phyloP scores from a whole-genome alignment of 2,797 vertebrate species.

The Cryptoblepharus egeriae region DNA sequence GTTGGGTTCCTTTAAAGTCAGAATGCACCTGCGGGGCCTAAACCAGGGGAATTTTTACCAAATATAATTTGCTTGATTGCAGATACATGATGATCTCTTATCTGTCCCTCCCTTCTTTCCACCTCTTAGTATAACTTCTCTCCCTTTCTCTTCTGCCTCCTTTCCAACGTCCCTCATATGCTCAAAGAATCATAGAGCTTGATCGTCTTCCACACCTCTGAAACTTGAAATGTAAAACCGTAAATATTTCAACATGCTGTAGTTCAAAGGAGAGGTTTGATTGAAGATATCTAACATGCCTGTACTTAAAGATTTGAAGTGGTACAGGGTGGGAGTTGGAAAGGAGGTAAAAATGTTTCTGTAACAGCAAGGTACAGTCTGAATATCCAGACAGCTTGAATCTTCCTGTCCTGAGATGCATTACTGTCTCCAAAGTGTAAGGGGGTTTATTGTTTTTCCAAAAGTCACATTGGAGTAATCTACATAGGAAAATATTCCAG shows the following conservation, averaged over 20 bases:
- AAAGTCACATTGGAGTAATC: slow-evolving; percentile 33
- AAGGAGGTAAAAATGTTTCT: slow-evolving; percentile 56
- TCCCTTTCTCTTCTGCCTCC: slow-evolving; percentile 47
- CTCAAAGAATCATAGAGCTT: slow-evolving; percentile 50
- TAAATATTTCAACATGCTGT: slow-evolving; percentile 72
- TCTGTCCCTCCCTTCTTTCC: slow-evolving; percentile 47
- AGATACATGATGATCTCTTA: slow-evolving; percentile 43
- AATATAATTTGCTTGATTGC: slow-evolving; percentile 54
- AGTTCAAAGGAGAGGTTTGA: slow-evolving; percentile 72
- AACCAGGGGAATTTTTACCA: not conserved
- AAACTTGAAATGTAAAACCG: slow-evolving; percentile 81
- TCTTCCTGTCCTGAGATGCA: slow-evolving; percentile 38
- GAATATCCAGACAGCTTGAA: slow-evolving; percentile 65
- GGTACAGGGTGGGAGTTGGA: slow-evolving; percentile 34
- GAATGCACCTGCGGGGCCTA: slow-evolving; percentile 58
- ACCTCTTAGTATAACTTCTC: slow-evolving; percentile 5
- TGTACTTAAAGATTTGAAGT: slow-evolving; percentile 54
- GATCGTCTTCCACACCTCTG: slow-evolving; percentile 70
- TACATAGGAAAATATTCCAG: slow-evolving; percentile 55
- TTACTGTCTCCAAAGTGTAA: slow-evolving; percentile 46
- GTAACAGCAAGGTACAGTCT: slow-evolving; percentile 52
- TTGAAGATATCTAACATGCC: slow-evolving; percentile 63
- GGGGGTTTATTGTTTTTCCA: slow-evolving; percentile 39
- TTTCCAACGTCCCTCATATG: slow-evolving; percentile 49
- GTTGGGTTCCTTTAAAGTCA: slow-evolving; percentile 37